A percentile compares a stretch with the other conserved stretches of the same genome.
phyloP scores from a whole-genome alignment of 1,140 invertebrate species.

The Calliopsis andreniformis region DNA sequence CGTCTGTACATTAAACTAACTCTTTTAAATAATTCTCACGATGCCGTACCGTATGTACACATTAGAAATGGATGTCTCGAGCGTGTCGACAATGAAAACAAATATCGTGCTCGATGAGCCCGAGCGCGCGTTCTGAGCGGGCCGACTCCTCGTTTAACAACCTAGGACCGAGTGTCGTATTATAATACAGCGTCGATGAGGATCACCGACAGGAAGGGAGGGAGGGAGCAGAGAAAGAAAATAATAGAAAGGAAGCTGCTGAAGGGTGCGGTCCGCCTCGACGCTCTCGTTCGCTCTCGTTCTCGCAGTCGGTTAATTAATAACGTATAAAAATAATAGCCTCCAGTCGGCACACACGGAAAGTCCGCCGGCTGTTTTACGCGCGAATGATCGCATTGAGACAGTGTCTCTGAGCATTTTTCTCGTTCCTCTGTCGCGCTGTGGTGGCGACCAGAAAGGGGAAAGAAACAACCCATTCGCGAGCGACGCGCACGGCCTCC shows the following conservation, averaged over 20 bases:
- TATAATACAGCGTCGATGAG: slow-evolving; percentile 62
- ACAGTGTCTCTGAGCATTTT: slow-evolving; percentile 71
- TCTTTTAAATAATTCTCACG: slow-evolving; percentile 73
- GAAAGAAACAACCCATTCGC: not conserved
- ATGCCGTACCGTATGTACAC: slow-evolving; percentile 64
- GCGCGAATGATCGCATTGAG: slow-evolving; percentile 51
- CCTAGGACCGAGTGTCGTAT: slow-evolving; percentile 52
- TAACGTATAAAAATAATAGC: slow-evolving; percentile 79
- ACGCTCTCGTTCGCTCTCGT: slow-evolving; percentile 37
- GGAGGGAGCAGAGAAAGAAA: not conserved
- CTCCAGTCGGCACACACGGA: slow-evolving; percentile 65
- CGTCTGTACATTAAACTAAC: slow-evolving; percentile 71
- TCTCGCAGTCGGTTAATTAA: slow-evolving; percentile 63
- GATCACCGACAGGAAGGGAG: slow-evolving; percentile 6
- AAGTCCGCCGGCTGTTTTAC: slow-evolving; percentile 60
- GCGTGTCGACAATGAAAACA: slow-evolving; percentile 50
- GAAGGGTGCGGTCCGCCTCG: slow-evolving; percentile 38
- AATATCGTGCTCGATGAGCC: slow-evolving; percentile 56
- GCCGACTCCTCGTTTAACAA: slow-evolving; percentile 29
- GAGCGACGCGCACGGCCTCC: not conserved
- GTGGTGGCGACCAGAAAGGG: too few species aligned
- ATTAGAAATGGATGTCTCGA: slow-evolving; percentile 42
- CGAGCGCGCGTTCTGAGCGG: slow-evolving; percentile 14
- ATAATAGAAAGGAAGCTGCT: slow-evolving; percentile 54
- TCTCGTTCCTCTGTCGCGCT: slow-evolving; percentile 27